A percentile compares a stretch with the other conserved stretches of the same genome.
phyloP scores from a whole-genome alignment of 2,888 invertebrate genomes.

The Atethmia centrago region DNA sequence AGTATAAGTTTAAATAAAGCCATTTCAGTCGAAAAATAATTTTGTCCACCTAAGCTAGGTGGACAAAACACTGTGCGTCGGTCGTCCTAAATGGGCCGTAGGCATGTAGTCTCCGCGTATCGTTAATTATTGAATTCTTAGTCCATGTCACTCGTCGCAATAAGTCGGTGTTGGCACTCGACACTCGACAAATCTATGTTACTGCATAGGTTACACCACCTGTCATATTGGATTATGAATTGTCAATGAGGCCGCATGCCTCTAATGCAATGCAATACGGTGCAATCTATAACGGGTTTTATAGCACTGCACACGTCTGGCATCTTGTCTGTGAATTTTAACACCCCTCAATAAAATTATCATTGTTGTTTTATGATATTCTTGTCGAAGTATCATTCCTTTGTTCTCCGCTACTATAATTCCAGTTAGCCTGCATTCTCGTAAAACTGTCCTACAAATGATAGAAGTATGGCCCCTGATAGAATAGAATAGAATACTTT shows the following conservation, averaged over 20 bases:
- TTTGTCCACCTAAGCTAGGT: too few relatives aligned
- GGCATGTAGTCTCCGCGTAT: background rate
- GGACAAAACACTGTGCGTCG: too few relatives aligned
- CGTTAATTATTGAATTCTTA: conserved; percentile 1
- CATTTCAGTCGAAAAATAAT: too few relatives aligned
- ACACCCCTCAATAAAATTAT: conserved; percentile 26
- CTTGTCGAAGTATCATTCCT: conserved; percentile 4
- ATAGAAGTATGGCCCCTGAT: too few relatives aligned
- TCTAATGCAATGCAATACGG: conserved; percentile 33
- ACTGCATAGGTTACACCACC: conserved; percentile 44
- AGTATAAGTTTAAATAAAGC: too few relatives aligned
- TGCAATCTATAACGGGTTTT: conserved; percentile 34
- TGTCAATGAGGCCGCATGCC: conserved; percentile 18
- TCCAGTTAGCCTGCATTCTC: background rate
- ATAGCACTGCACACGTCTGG: conserved; percentile 42
- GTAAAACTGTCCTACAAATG: too few relatives aligned
- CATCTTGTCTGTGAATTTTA: conserved; percentile 40
- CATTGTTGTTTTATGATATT: conserved; percentile 27
- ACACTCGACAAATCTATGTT: conserved; percentile 24
- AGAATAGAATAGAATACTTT: too few relatives aligned
- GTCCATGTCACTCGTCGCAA: conserved; percentile 29
- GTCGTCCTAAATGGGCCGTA: too few relatives aligned
- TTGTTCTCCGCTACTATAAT: conserved; percentile 4
- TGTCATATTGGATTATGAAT: conserved; percentile 38
- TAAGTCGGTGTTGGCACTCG: conserved; percentile 26